Base-by-base conservation (phyloP, 2,113 vertebrate species). In the Columbina picui region DNA sequence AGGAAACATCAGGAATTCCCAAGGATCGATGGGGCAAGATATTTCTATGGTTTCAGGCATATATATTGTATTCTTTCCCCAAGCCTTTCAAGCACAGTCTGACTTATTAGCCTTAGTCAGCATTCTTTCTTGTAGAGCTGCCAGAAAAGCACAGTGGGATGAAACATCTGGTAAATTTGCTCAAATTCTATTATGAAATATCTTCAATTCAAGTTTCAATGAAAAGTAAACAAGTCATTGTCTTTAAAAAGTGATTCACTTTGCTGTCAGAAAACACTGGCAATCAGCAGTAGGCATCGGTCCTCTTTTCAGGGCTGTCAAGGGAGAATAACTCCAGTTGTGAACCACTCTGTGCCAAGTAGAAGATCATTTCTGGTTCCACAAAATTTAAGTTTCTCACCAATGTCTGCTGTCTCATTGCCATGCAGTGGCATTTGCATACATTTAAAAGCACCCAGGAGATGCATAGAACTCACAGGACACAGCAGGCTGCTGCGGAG, bases 91-190 rank as follows among this genome's bases (percentile, higher is more conserved):
- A 69, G 84, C 5, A 0, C 64, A 90, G 88, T 52, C 96, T 97
- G 97, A 98, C 97, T 97, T 97, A 97, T 97, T 96, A 89, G 91
- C 82, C 95, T 95, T 96, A 95, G 89, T 96, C 96, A 94, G 96
- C 93, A 92, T 93, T 97, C 60, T 95, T 67, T 97, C 96, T 94
- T 88, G 56, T 49, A 96, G 83, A 94, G 65, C 86, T 96, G 97
- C 96, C 97, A 97, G 94, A 93, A 96, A 80, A 97, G 94, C 82
- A 95, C 84, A 96, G 93, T 59, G 86, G 93, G 93, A 95, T 96
- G 92, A 97, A 98, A 98, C 97, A 98, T 97, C 97, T 97, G 97
- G 96, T 89, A 97, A 95, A 95, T 96, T 97, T 96, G 93, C 84
- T 94, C 88, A 73, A 93, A 94, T 97, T 91, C 89, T 94, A 86